phyloP scores from a whole-genome alignment of 2,797 vertebrate genomes.

The Mastacembelus armatus region DNA sequence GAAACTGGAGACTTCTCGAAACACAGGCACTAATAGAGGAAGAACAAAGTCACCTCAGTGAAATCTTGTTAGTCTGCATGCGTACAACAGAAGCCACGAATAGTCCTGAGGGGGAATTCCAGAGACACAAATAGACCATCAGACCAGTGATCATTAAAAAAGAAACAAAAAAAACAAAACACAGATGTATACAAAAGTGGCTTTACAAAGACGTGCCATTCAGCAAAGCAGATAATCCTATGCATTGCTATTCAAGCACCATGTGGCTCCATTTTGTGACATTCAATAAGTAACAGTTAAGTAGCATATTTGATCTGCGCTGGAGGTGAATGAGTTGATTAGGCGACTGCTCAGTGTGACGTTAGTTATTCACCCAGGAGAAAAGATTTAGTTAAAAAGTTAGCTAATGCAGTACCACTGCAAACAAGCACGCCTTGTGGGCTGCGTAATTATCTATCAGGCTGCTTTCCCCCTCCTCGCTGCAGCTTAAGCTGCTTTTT shows the following conservation, averaged over 20 bases:
- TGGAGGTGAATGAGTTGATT: constrained; percentile 23
- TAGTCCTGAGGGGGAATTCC: constrained; percentile 57
- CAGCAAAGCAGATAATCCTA: constrained; percentile 31
- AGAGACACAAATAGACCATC: constrained; percentile 49
- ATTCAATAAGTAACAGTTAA: constrained; percentile 50
- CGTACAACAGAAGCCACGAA: constrained; percentile 29
- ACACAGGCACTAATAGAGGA: constrained; percentile 6
- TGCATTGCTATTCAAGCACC: too few relatives aligned
- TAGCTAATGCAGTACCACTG: constrained; percentile 35
- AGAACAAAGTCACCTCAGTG: constrained; percentile 28
- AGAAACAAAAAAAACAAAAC: constrained; percentile 26
- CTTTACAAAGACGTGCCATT: constrained; percentile 10
- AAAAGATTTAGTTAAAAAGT: constrained; percentile 53
- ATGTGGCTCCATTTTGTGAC: too few relatives aligned
- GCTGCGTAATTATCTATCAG: constrained; percentile 53
- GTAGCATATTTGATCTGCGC: constrained; percentile 40
- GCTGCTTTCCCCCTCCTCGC: constrained; percentile 20
- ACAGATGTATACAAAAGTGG: constrained; percentile 14
- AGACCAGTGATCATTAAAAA: constrained; percentile 17
- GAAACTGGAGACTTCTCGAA: constrained; percentile 18
- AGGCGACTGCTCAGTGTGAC: constrained; percentile 43
- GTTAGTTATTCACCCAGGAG: constrained; percentile 36
- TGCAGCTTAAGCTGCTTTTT: constrained; percentile 32
- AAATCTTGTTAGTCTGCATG: constrained; percentile 40
- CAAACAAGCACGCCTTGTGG: constrained; percentile 50